A percentile compares a stretch with the other conserved stretches of the same genome.
Evolutionary conservation across 1,140 invertebrate species (phyloP).

Genomic region (Calliphora vicina): DNA sequence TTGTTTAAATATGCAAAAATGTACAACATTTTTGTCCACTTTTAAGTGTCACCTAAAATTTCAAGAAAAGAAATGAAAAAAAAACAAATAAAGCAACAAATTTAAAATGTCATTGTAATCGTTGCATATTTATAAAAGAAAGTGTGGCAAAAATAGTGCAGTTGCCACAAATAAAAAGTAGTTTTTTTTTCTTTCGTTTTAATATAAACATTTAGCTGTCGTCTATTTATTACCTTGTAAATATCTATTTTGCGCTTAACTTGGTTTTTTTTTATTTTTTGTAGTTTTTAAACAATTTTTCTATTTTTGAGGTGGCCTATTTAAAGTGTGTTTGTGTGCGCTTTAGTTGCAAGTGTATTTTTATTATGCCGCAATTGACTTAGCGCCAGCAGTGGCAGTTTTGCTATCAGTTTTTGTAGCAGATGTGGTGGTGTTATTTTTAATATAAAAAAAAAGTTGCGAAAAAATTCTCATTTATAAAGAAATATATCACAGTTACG

Average conservation of each 20-base stretch:
- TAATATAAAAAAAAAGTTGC: neutral
- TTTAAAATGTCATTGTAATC: too few relatives aligned
- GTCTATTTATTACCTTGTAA: slow-evolving; percentile 13
- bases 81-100: too few relatives aligned
- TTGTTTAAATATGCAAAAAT: neutral
- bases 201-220: neutral
- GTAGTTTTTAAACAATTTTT: neutral
- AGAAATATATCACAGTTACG: neutral
- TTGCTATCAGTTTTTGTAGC: neutral
- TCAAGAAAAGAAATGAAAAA: too few relatives aligned
- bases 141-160: neutral
- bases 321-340: neutral
- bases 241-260: neutral
- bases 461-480: neutral
- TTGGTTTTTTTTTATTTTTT: too few relatives aligned
- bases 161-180: neutral
- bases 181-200: too few relatives aligned
- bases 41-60: slow-evolving; percentile 1
- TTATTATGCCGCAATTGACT: neutral
- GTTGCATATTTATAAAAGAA: too few relatives aligned
- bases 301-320: neutral
- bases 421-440: neutral
- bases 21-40: neutral
- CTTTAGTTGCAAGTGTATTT: neutral
- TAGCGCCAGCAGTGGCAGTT: too few relatives aligned